These are phyloP conservation scores for Eupithecia inturbata DNA, from an alignment of 2,888 invertebrate species.

Conservation along the genomic window DNA sequence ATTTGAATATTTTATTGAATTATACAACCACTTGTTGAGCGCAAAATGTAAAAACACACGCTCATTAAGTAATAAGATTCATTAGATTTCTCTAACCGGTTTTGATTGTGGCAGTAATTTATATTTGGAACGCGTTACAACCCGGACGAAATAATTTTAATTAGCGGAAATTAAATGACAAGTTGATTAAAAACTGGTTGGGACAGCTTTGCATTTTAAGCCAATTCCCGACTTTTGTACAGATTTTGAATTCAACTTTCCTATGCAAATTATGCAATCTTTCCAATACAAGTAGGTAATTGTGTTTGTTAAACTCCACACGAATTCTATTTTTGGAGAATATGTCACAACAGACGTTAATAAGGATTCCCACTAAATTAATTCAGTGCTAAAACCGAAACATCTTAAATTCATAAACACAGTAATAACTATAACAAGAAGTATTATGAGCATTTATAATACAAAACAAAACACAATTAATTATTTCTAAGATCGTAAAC, in stretches of 20 bases:
- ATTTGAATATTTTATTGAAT: constrained; percentile 36
- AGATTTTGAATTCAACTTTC: neutral
- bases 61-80: constrained; percentile 35
- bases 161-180: constrained; percentile 24
- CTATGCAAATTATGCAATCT: neutral
- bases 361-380: neutral
- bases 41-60: constrained; percentile 34
- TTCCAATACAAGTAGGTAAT: neutral
- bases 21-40: constrained; percentile 40
- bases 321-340: neutral
- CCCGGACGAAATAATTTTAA: constrained; percentile 19
- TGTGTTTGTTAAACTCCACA: neutral
- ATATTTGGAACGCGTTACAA: constrained; percentile 32
- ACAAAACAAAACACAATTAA: neutral
- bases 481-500: neutral
- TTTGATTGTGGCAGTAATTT: constrained; percentile 35
- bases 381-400: neutral
- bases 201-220: neutral
- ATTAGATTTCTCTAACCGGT: constrained; percentile 42
- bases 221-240: neutral
- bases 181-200: constrained; percentile 5
- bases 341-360: neutral
- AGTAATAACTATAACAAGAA: neutral
- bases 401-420: neutral
- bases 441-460: neutral